Evolutionary conservation across 2,113 vertebrate genomes (phyloP).

Genomic region (Hippocampus mohnikei): DNA sequence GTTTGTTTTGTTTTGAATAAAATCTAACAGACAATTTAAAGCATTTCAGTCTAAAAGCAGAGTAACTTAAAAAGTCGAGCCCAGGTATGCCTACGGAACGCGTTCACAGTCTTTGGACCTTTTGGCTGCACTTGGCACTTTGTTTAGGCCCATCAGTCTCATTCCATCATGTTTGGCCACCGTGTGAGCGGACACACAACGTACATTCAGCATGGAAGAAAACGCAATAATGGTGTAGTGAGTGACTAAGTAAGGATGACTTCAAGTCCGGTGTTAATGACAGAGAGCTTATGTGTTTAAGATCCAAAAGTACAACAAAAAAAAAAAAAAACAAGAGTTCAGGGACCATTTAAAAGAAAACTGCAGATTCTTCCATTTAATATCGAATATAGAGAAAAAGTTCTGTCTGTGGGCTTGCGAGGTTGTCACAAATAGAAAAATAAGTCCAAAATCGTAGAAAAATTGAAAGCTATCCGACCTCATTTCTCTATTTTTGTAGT

Average conservation of each 20-base stretch:
- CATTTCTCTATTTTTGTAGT: constrained; percentile 19
- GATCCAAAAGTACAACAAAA: constrained; percentile 29
- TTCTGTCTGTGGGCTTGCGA: constrained; percentile 15
- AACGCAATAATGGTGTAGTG: constrained; percentile 42
- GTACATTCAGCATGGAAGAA: constrained; percentile 53
- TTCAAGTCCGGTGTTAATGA: constrained; percentile 37
- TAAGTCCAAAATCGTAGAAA: constrained; percentile 26
- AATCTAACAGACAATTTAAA: constrained; percentile 29
- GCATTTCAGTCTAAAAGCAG: constrained; percentile 41
- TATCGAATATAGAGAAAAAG: constrained; percentile 19
- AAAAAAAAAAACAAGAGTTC: not conserved
- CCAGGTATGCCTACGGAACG: constrained; percentile 7
- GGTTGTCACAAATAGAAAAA: constrained; percentile 9
- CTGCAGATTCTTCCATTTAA: constrained; percentile 27
- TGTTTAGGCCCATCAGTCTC: constrained; percentile 19
- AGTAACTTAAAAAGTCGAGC: constrained; percentile 23
- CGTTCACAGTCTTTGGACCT: constrained; percentile 39
- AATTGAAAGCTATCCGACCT: constrained; percentile 62
- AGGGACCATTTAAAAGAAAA: not conserved
- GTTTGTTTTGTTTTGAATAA: not conserved
- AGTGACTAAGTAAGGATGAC: constrained; percentile 40
- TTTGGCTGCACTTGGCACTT: constrained; percentile 24
- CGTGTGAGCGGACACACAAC: constrained; percentile 15
- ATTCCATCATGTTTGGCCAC: constrained; percentile 11
- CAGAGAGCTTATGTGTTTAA: constrained; percentile 31